These are phyloP conservation scores for Orthochromis malagaraziensis DNA, from an alignment of 2,113 vertebrate genomes.

Conservation along the genomic window DNA sequence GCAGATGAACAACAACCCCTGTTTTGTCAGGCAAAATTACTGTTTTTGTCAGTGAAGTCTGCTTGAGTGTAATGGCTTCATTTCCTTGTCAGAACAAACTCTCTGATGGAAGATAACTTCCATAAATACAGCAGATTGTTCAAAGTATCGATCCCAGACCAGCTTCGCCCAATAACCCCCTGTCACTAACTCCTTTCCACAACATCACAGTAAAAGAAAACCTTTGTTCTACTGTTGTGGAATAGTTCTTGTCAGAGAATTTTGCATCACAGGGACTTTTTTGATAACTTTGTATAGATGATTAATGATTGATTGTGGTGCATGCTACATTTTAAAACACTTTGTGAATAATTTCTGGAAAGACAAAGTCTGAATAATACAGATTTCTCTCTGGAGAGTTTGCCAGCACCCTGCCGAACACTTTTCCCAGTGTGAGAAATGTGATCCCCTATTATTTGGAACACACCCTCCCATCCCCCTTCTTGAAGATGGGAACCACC, in stretches of 20 bases:
- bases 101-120: neutral
- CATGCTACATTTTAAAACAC: neutral
- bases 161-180: neutral
- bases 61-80: neutral
- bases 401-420: neutral
- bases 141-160: neutral
- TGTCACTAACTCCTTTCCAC: neutral
- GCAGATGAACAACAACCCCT: neutral
- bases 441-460: neutral
- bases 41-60: neutral
- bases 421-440: fast-evolving
- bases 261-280: fast-evolving
- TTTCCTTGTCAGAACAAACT: neutral
- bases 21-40: neutral
- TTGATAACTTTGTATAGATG: neutral
- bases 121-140: neutral
- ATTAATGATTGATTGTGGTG: neutral
- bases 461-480: neutral
- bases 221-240: neutral
- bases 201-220: neutral
- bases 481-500: neutral
- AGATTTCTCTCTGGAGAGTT: neutral
- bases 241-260: neutral
- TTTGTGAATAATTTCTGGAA: neutral
- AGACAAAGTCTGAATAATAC: neutral